Conservation (phyloP, 2,888 invertebrate species). For the Allacma fusca region DNA sequence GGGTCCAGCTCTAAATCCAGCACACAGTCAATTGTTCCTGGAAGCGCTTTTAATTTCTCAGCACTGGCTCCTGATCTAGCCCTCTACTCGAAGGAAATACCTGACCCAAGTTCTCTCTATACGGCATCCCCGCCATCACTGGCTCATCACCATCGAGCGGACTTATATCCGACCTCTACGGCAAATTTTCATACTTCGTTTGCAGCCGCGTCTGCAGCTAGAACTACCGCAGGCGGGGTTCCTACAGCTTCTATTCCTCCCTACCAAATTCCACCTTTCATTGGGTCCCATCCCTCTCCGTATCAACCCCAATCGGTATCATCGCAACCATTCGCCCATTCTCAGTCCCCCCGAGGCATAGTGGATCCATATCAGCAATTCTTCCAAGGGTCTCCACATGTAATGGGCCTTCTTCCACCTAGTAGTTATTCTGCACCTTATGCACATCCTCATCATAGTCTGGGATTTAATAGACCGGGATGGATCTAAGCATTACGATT, state of each 20-base stretch:
- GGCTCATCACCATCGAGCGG: constrained; percentile 56
- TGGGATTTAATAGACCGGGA: constrained; percentile 43
- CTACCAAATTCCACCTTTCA: constrained; percentile 55
- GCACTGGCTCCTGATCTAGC: constrained; percentile 56
- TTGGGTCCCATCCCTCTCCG: constrained; percentile 58
- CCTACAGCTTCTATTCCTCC: constrained; percentile 54
- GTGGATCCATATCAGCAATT: constrained; percentile 60
- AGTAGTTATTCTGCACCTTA: constrained; percentile 57
- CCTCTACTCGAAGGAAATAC: constrained; percentile 60
- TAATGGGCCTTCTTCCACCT: constrained; percentile 59
- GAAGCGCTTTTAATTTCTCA: constrained; percentile 82
- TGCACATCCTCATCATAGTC: constrained; percentile 52
- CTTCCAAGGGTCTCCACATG: constrained; percentile 59
- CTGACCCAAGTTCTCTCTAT: constrained; percentile 52
- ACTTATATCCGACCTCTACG: constrained; percentile 57
- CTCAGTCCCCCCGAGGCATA: constrained; percentile 55
- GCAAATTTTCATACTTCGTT: constrained; percentile 58
- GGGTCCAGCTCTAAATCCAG: constrained; percentile 36
- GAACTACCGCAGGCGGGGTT: constrained; percentile 53
- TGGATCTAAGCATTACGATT: constrained; percentile 34
- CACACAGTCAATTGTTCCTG: constrained; percentile 70
- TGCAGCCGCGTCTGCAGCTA: constrained; percentile 49
- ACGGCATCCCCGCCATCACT: constrained; percentile 54
- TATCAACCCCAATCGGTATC: constrained; percentile 59
- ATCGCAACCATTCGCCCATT: constrained; percentile 58